These are phyloP conservation scores for Cecropterus lyciades DNA, from an alignment of 1,140 invertebrate genomes.

Conservation along the genomic window DNA sequence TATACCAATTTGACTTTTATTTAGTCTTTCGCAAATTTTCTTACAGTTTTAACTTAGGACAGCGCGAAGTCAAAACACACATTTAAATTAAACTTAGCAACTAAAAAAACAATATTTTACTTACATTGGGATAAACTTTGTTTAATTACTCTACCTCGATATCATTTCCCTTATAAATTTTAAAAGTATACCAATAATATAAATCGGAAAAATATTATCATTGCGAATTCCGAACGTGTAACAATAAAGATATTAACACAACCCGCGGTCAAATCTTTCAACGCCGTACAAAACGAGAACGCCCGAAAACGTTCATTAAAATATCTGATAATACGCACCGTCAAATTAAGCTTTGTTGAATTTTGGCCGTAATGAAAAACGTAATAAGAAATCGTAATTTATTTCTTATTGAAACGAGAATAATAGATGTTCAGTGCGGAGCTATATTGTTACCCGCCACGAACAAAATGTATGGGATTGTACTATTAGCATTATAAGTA, in stretches of 20 bases:
- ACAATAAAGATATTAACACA: conserved; percentile 33
- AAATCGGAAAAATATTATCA: neutral
- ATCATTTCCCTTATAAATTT: too few relatives aligned
- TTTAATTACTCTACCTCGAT: too few relatives aligned
- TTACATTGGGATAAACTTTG: too few relatives aligned
- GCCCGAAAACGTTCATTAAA: conserved; percentile 63
- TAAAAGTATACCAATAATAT: too few relatives aligned
- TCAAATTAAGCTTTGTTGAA: conserved; percentile 75
- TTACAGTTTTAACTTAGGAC: too few relatives aligned
- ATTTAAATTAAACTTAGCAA: too few relatives aligned
- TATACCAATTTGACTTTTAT: too few relatives aligned
- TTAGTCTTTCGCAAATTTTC: too few relatives aligned
- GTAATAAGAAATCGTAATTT: conserved; percentile 84
- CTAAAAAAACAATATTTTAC: too few relatives aligned
- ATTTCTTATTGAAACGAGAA: conserved; percentile 83
- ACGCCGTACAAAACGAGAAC: conserved; percentile 23
- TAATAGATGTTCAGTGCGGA: conserved; percentile 74
- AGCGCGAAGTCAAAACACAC: too few relatives aligned
- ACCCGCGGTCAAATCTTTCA: conserved; percentile 30
- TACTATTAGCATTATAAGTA: conserved; percentile 78
- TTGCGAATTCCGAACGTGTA: conserved; percentile 19
- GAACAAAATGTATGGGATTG: conserved; percentile 55
- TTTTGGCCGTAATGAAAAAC: conserved; percentile 79
- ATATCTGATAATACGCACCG: conserved; percentile 62
- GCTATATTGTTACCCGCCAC: conserved; percentile 67